Evolutionary conservation across 2,113 vertebrate species (phyloP).

Genomic region (Melanerpes aurifrons): DNA sequence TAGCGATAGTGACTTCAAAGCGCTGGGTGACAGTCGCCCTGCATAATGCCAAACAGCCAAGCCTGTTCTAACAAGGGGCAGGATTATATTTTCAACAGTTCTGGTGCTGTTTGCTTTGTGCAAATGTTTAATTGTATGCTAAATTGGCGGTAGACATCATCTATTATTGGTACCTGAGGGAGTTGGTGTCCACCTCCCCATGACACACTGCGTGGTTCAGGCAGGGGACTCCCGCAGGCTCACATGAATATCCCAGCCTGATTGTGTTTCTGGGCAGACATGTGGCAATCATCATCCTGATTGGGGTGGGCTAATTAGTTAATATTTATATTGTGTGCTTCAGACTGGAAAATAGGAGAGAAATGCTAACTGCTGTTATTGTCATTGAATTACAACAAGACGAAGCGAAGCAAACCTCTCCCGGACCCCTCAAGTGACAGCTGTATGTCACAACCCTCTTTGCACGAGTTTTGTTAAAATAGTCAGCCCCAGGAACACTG

Average conservation of each 20-base stretch:
- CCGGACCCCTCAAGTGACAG: neutral
- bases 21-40: slow-evolving; percentile 14
- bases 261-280: neutral
- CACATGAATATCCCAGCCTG: neutral
- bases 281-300: neutral
- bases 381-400: neutral
- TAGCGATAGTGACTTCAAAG: slow-evolving; percentile 60
- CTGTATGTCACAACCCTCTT: neutral
- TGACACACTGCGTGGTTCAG: neutral
- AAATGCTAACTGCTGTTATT: neutral
- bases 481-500: neutral
- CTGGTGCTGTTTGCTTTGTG: slow-evolving; percentile 53
- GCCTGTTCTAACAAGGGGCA: slow-evolving; percentile 45
- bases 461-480: neutral
- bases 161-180: slow-evolving; percentile 38
- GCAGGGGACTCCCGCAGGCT: neutral
- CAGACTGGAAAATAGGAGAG: neutral
- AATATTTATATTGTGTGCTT: slow-evolving; percentile 7
- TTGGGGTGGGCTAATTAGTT: neutral
- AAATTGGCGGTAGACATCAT: slow-evolving; percentile 56
- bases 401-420: neutral
- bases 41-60: slow-evolving; percentile 41
- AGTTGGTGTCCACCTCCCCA: neutral
- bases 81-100: slow-evolving; percentile 50
- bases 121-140: slow-evolving; percentile 61